Conservation (phyloP, 2,113 vertebrate species). For the Procavia capensis region DNA sequence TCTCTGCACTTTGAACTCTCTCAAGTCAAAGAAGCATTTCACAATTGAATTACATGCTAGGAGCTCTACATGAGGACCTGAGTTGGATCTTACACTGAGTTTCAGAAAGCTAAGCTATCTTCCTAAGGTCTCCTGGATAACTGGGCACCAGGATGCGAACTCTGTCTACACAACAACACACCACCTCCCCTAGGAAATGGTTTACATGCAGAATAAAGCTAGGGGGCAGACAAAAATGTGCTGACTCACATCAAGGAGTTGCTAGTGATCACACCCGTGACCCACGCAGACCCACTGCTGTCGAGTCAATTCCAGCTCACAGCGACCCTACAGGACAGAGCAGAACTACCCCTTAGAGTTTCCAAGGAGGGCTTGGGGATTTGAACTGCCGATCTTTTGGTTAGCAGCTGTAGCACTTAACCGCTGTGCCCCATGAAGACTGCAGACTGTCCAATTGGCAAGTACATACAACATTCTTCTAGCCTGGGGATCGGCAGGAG, state of each 20-base stretch:
- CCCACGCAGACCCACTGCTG: too few species aligned
- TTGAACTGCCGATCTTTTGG: too few species aligned
- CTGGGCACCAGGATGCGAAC: neutral
- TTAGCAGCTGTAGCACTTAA: too few species aligned
- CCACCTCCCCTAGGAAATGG: neutral
- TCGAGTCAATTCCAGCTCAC: too few species aligned
- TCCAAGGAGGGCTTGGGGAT: too few species aligned
- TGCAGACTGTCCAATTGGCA: neutral
- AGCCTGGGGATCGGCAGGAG: neutral
- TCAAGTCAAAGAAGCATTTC: neutral
- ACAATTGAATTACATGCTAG: neutral
- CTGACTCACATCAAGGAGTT: neutral
- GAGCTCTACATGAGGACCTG: neutral
- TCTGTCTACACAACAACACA: neutral
- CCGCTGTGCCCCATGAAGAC: neutral
- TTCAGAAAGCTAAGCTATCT: neutral
- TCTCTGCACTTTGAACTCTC: neutral
- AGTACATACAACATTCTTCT: neutral
- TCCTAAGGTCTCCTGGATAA: neutral
- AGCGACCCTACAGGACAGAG: too few species aligned
- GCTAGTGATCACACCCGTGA: neutral
- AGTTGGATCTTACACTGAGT: neutral
- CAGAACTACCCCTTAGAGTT: too few species aligned
- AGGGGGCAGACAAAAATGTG: neutral
- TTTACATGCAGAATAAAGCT: neutral